Evolutionary conservation across 2,888 invertebrate species (phyloP).

Genomic region (Eremobia ochroleuca): DNA sequence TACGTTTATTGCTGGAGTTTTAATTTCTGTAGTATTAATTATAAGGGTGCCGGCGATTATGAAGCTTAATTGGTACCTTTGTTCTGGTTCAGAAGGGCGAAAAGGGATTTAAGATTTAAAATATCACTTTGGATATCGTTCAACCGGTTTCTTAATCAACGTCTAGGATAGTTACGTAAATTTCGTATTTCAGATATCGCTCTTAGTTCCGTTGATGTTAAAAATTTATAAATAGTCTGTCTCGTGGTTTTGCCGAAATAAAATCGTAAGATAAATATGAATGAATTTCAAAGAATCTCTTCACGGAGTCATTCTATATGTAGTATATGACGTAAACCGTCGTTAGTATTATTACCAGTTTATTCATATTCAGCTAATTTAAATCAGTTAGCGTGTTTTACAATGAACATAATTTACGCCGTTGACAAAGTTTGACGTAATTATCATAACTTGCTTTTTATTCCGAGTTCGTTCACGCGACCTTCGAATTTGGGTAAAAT

Average conservation of each 20-base stretch:
- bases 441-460: conserved; percentile 62
- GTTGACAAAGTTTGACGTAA: conserved; percentile 45
- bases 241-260: conserved; percentile 29
- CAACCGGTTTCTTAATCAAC: conserved; percentile 70
- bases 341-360: conserved; percentile 10
- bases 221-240: conserved; percentile 1
- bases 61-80: conserved; percentile 85
- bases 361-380: conserved; percentile 43
- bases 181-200: conserved; percentile 39
- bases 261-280: conserved; percentile 45
- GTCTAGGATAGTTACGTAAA: conserved; percentile 55
- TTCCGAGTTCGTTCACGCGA: conserved; percentile 52
- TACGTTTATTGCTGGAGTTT: conserved; percentile 83
- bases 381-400: conserved; percentile 50
- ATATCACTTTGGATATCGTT: conserved; percentile 71
- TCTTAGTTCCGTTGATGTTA: conserved; percentile 9
- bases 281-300: conserved; percentile 50
- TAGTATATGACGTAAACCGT: conserved; percentile 34
- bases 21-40: conserved; percentile 88
- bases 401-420: conserved; percentile 37
- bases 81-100: conserved; percentile 77
- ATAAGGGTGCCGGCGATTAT: conserved; percentile 85
- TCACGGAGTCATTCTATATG: conserved; percentile 1
- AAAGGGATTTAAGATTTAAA: conserved; percentile 80
- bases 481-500: conserved; percentile 53